These are phyloP conservation scores for Acipenser oxyrinchus DNA, from an alignment of 2,797 vertebrate genomes.

Conservation along the genomic window DNA sequence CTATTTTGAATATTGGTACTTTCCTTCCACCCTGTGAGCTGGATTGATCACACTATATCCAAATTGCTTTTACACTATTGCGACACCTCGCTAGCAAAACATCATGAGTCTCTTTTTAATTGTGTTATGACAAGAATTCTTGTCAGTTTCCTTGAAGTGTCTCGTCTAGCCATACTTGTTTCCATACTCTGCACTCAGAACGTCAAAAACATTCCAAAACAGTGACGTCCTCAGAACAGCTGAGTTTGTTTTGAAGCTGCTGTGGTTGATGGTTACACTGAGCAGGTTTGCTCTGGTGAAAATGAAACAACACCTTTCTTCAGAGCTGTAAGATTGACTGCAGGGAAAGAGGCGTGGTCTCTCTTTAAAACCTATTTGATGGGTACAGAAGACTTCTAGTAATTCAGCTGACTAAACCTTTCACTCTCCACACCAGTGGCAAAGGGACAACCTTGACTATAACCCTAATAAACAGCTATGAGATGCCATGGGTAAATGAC, in stretches of 20 bases:
- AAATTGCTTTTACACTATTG: too few species aligned
- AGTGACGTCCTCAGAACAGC: background rate
- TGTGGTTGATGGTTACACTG: background rate
- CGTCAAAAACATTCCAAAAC: background rate
- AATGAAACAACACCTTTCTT: background rate
- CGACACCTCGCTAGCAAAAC: too few species aligned
- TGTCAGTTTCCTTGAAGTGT: background rate
- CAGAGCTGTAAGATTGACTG: background rate
- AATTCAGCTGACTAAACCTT: slow-evolving; percentile 37
- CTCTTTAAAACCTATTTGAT: slow-evolving; percentile 39
- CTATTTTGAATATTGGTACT: too few species aligned
- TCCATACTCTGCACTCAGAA: background rate
- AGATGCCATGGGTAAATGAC: slow-evolving; percentile 28
- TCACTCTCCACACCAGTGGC: too few species aligned
- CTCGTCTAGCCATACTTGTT: background rate
- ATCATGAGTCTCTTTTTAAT: too few species aligned
- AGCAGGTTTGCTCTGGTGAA: background rate
- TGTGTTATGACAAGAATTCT: background rate
- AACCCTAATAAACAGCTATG: background rate
- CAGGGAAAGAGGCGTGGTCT: background rate
- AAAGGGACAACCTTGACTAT: background rate
- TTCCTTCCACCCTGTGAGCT: too few species aligned
- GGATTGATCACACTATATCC: too few species aligned
- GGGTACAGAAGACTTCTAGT: slow-evolving; percentile 57
- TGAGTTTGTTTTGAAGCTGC: background rate